Percentiles rank a stretch among this genome's conserved stretches.
phyloP scores from a whole-genome alignment of 2,113 vertebrate species.

The Amia ocellicauda region DNA sequence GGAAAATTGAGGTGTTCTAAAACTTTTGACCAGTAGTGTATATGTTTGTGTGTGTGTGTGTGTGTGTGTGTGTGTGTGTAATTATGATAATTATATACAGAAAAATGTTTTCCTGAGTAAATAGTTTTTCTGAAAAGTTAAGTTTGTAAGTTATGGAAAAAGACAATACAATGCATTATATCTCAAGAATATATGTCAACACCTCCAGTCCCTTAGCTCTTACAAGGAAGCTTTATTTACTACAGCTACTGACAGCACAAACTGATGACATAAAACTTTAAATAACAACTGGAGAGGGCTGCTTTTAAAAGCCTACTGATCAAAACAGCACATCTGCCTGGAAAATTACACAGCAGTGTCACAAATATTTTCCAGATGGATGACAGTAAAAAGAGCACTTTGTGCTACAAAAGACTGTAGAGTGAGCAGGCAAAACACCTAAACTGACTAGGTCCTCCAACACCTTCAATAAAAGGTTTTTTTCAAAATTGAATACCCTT shows the following conservation, averaged over 20 bases:
- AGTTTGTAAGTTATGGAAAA: too few relatives aligned
- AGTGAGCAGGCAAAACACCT: slow-evolving; percentile 16
- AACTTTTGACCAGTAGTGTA: too few relatives aligned
- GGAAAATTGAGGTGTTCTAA: too few relatives aligned
- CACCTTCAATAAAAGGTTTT: slow-evolving; percentile 37
- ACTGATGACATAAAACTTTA: slow-evolving; percentile 15
- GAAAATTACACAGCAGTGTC: slow-evolving; percentile 26
- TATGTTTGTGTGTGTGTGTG: too few relatives aligned
- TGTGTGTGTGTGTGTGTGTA: too few relatives aligned
- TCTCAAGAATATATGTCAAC: too few relatives aligned
- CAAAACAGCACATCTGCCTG: slow-evolving; percentile 27
- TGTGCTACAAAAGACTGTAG: slow-evolving; percentile 24
- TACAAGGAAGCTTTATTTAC: too few relatives aligned
- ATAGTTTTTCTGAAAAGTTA: too few relatives aligned
- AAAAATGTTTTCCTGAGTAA: too few relatives aligned
- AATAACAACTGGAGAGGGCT: slow-evolving; percentile 14
- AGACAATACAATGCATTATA: too few relatives aligned
- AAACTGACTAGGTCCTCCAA: slow-evolving; percentile 29
- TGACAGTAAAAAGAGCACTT: slow-evolving; percentile 37
- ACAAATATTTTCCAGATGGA: slow-evolving; percentile 36
- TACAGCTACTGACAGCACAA: background rate
- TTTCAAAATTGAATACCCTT: slow-evolving; percentile 36
- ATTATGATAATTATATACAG: too few relatives aligned
- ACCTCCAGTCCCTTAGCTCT: too few relatives aligned
- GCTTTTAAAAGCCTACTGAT: slow-evolving; percentile 21